A percentile compares a stretch with the other conserved stretches of the same genome.
These are phyloP conservation scores for Rhynchopsitta pachyrhyncha DNA, from an alignment of 2,113 vertebrate genomes.

Conservation along the genomic window DNA sequence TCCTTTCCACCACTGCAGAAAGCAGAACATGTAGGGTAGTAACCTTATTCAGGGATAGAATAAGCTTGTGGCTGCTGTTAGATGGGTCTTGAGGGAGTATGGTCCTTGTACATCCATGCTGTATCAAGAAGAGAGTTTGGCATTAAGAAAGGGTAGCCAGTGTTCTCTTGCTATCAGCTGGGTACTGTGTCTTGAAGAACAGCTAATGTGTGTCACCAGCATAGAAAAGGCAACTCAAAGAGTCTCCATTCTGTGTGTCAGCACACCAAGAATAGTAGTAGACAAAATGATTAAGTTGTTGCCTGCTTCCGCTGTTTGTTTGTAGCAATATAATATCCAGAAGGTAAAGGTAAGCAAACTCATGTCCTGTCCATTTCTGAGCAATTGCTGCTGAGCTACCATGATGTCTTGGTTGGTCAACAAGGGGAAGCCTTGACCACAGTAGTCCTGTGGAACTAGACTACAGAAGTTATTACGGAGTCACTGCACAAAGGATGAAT, in stretches of 20 bases:
- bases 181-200: neutral
- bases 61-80: neutral
- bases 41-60: neutral
- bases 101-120: rapidly evolving
- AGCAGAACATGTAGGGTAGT: neutral
- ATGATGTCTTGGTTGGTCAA: neutral
- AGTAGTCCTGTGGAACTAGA: neutral
- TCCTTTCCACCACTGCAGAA: neutral
- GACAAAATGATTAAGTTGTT: neutral
- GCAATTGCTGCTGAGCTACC: neutral
- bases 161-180: neutral
- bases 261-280: neutral
- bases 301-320: neutral
- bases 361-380: neutral
- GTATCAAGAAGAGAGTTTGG: neutral
- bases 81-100: neutral
- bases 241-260: neutral
- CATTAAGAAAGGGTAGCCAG: neutral
- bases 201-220: neutral
- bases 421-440: neutral
- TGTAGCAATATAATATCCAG: neutral
- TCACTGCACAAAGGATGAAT: neutral
- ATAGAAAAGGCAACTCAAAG: neutral
- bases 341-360: neutral
- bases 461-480: neutral